These are phyloP conservation scores for Druon quercuslanigerum DNA, from an alignment of 1,140 invertebrate species.

Conservation along the genomic window DNA sequence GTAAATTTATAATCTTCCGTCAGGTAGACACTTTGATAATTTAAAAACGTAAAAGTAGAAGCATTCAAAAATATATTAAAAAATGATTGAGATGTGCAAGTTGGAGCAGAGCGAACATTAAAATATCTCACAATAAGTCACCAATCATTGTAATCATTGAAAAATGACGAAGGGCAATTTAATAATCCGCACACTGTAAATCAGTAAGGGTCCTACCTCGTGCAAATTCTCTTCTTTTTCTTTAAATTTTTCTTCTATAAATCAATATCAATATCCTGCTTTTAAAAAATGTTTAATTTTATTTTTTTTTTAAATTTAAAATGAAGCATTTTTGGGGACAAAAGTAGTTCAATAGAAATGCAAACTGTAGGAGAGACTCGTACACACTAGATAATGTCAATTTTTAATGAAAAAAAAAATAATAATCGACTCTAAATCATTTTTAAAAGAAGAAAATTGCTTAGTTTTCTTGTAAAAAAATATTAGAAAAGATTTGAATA, in stretches of 20 bases:
- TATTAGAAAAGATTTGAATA: no score
- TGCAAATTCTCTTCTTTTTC: background rate
- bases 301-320: background rate
- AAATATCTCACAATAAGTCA: constrained; percentile 69
- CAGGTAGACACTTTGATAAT: no score
- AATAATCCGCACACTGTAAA: constrained; percentile 17
- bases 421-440: no score
- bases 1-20: no score
- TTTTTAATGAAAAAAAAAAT: no score
- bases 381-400: no score
- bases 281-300: background rate
- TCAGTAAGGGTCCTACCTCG: background rate
- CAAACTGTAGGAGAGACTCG: no score
- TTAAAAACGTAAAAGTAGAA: no score
- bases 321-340: background rate
- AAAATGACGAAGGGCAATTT: constrained; percentile 34
- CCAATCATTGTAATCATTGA: constrained; percentile 66
- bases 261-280: background rate
- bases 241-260: background rate
- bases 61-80: background rate
- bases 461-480: no score
- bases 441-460: no score
- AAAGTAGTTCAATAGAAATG: no score
- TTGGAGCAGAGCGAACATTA: constrained; percentile 58
- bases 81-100: constrained; percentile 37